Evolutionary conservation across 2,113 vertebrate species (phyloP).

Genomic region (Catharus bicknelli): DNA sequence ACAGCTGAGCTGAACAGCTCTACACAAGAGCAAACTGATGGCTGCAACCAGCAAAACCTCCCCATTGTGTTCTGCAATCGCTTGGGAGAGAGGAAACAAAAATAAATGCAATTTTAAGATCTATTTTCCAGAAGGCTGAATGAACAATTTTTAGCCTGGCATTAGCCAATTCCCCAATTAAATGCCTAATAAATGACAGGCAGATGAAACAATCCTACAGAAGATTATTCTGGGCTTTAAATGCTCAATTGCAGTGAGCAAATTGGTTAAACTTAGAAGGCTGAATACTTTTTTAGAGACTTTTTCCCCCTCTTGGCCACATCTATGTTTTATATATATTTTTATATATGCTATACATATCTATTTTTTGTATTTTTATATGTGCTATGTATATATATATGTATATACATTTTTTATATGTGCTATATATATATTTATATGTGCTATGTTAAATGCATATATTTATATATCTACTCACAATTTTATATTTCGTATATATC

Average conservation of each 20-base stretch:
- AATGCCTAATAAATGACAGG: neutral
- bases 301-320: neutral
- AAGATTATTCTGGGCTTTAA: neutral
- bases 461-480: too few species aligned
- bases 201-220: neutral
- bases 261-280: neutral
- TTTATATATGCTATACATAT: neutral
- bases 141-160: neutral
- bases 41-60: neutral
- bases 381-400: neutral
- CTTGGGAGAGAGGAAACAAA: neutral
- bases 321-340: neutral
- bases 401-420: neutral
- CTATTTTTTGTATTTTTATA: too few species aligned
- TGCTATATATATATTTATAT: neutral
- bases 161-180: neutral
- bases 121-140: neutral
- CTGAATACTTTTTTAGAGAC: neutral
- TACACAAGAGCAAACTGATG: neutral
- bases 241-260: neutral
- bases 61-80: neutral
- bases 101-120: neutral
- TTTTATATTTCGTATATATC: neutral
- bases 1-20: neutral
- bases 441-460: too few species aligned